phyloP scores from a whole-genome alignment of 2,113 vertebrate species.

The Nicator chloris region DNA sequence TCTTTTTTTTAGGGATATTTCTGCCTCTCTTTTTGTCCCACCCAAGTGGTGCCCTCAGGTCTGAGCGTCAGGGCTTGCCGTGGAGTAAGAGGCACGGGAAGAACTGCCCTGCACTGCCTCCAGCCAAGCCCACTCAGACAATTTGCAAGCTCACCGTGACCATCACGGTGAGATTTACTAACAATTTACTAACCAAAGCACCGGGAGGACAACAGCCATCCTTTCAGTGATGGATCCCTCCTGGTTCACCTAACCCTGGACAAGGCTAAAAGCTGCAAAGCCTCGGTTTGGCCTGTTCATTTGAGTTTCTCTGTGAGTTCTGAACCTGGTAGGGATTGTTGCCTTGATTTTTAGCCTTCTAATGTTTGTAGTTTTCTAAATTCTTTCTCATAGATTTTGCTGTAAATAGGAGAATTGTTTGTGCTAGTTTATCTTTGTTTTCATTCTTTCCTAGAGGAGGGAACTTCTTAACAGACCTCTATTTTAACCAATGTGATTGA shows the following conservation, averaged over 20 bases:
- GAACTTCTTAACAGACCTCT: too few species aligned
- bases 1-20: not conserved
- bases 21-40: not conserved
- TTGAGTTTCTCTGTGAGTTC: not conserved
- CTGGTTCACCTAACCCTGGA: not conserved
- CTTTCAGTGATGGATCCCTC: not conserved
- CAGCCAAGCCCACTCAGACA: not conserved
- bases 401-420: too few species aligned
- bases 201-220: not conserved
- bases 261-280: not conserved
- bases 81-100: not conserved
- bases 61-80: not conserved
- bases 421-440: too few species aligned
- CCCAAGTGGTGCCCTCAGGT: not conserved
- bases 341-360: too few species aligned
- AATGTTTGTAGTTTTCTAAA: too few species aligned
- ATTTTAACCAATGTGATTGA: too few species aligned
- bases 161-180: not conserved
- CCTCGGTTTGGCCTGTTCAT: rapidly evolving
- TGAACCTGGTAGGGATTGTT: not conserved
- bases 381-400: too few species aligned
- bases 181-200: not conserved
- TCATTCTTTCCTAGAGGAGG: too few species aligned
- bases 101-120: not conserved
- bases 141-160: not conserved